Conservation (phyloP, 2,888 invertebrate genomes). For the Phytoseiulus persimilis region DNA sequence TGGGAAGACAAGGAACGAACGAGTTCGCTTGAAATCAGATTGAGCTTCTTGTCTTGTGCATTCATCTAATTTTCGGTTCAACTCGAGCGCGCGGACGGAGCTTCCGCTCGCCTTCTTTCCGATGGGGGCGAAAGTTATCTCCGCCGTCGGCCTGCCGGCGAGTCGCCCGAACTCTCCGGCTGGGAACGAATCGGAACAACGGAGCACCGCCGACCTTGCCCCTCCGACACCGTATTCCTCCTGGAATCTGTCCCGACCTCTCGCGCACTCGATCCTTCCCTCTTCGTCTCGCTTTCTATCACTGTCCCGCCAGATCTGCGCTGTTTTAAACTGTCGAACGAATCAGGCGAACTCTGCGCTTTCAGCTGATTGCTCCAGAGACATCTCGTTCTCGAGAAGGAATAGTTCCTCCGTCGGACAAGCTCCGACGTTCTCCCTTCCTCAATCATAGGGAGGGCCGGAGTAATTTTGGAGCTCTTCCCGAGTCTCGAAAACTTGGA, state of each 20-base stretch:
- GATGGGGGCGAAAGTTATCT: not conserved
- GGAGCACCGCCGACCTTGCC: not conserved
- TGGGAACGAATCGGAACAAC: not conserved
- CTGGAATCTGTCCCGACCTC: not conserved
- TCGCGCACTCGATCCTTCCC: not conserved
- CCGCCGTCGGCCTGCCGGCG: not conserved
- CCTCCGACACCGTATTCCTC: not conserved
- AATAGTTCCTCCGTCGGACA: not conserved
- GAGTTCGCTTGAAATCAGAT: not conserved
- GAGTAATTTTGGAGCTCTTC: too few species aligned
- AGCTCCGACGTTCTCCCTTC: not conserved
- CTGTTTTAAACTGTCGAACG: not conserved
- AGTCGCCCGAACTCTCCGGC: not conserved
- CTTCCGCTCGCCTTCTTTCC: not conserved
- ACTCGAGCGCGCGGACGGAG: not conserved
- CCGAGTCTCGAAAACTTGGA: too few species aligned
- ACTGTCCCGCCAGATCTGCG: not conserved
- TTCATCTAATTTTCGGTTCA: not conserved
- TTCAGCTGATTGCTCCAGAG: slow-evolving; percentile 5
- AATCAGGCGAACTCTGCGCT: not conserved
- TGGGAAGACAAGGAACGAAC: not conserved
- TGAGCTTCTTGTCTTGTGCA: not conserved
- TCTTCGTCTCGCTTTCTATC: not conserved
- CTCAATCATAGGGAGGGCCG: too few species aligned
- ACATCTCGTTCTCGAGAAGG: not conserved